Base-by-base conservation (phyloP, 2,888 invertebrate genomes). In the Callimorpha dominula region DNA sequence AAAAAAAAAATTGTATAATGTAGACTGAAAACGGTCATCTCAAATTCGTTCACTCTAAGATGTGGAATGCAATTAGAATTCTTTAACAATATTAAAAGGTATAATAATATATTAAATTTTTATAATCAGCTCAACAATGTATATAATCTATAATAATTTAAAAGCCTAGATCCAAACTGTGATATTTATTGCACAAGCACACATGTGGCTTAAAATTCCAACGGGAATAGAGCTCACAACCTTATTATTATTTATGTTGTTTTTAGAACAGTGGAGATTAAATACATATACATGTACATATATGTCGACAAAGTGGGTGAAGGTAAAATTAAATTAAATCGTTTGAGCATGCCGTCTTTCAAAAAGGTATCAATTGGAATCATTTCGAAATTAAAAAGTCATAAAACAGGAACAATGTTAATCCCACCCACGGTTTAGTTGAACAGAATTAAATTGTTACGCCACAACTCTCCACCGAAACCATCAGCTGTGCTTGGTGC, bases 51-150 rank as follows among this genome's bases (percentile, higher is more conserved):
- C 95, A 95, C 95, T 94, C 94, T 94, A 94, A 91, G 92, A 94
- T 94, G 95, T 96, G 96, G 96, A 96, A 96, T 96, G 96, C 96
- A 96, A 95, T 95, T 95, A 95, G 95, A 95, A 96, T 96, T 95
- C 95, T 93, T 95, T 96, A 96, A 96, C 96, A 96, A 95, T 95
- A 95, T 96, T 95, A 96, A 96, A 96, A 96, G 96, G 95, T 96
- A 96, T 96, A 96, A 95, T 96, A 95, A 96, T 96, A 96, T 96
- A 96, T 96, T 96, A 96, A 96, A 96, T 96, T 96, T 96, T 96
- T 95, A 95, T 95, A 94, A 96, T 96, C 96, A 96, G 96, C 96
- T 96, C 96, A 96, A 96, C 96, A 96, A 96, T 96, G 96, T 96
- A 96, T 96, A 96, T 96, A 96, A 96, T 96, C 96, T 96, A 96